Evolutionary conservation across 2,797 vertebrate species (phyloP).

Genomic region (Trematomus bernacchii): DNA sequence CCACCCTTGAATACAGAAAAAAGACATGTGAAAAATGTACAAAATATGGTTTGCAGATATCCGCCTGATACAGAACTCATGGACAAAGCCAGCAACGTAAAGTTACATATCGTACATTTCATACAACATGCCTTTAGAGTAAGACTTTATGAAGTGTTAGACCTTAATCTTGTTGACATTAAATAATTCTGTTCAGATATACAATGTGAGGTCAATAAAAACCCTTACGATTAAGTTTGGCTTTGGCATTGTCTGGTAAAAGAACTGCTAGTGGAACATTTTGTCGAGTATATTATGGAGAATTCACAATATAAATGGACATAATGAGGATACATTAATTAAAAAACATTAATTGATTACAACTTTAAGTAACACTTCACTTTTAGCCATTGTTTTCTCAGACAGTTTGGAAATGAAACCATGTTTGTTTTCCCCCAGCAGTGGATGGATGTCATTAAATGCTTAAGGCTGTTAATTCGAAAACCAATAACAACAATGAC

Average conservation of each 20-base stretch:
- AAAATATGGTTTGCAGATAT: not conserved
- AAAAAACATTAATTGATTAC: not conserved
- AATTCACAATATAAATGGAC: not conserved
- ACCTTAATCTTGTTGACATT: not conserved
- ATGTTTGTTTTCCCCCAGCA: slow-evolving; percentile 27
- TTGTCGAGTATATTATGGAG: not conserved
- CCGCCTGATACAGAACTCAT: too few species aligned
- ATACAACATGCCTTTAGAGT: not conserved
- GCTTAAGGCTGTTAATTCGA: slow-evolving; percentile 51
- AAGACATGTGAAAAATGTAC: not conserved
- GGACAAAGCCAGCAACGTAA: not conserved
- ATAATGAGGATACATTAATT: not conserved
- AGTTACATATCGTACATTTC: not conserved
- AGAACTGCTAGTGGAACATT: not conserved
- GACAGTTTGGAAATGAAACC: slow-evolving; percentile 54
- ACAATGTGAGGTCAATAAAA: not conserved
- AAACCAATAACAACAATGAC: slow-evolving; percentile 54
- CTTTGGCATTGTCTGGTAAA: not conserved
- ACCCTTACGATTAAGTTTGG: not conserved
- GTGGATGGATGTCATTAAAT: slow-evolving; percentile 64
- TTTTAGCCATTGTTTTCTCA: slow-evolving; percentile 22
- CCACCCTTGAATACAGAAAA: not conserved
- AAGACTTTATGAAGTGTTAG: not conserved
- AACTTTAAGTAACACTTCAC: slow-evolving; percentile 8
- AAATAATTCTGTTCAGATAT: not conserved